These are phyloP conservation scores for Pluvianellus socialis DNA, from an alignment of 2,113 vertebrate species.

Conservation along the genomic window DNA sequence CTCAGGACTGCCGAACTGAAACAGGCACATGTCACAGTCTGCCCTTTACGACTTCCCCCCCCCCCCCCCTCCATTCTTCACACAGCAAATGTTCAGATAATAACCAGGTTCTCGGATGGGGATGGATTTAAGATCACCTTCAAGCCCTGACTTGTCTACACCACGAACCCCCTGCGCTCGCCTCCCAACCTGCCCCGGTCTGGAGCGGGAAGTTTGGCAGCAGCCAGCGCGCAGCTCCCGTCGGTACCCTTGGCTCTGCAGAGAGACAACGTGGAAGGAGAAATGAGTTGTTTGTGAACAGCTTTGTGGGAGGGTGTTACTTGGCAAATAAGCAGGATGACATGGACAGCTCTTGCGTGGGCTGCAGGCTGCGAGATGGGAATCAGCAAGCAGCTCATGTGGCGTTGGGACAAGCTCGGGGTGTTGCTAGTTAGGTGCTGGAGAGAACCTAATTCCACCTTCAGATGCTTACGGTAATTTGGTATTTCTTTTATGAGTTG, in stretches of 20 bases:
- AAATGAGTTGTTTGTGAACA: not conserved
- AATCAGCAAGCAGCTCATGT: not conserved
- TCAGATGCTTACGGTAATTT: not conserved
- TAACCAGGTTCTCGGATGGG: not conserved
- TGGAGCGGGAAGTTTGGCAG: not conserved
- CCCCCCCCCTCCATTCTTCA: not conserved
- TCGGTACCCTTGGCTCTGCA: not conserved
- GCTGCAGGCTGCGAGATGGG: constrained; percentile 31
- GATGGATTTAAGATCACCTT: not conserved
- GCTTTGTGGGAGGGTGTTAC: constrained; percentile 43
- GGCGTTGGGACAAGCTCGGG: not conserved
- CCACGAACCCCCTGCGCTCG: not conserved
- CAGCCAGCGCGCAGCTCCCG: not conserved
- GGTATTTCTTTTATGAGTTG: not conserved
- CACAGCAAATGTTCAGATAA: not conserved
- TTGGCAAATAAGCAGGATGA: constrained; percentile 1
- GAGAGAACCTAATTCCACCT: not conserved
- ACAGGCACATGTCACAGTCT: not conserved
- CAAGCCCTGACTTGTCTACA: not conserved
- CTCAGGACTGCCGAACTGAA: not conserved
- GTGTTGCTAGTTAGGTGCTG: not conserved
- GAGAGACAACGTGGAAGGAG: not conserved
- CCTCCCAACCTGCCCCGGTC: not conserved
- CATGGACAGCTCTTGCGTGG: constrained; percentile 10
- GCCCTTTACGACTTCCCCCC: not conserved